Base-by-base conservation (phyloP, 2,113 vertebrate genomes). In the Cyprinodon tularosa region DNA sequence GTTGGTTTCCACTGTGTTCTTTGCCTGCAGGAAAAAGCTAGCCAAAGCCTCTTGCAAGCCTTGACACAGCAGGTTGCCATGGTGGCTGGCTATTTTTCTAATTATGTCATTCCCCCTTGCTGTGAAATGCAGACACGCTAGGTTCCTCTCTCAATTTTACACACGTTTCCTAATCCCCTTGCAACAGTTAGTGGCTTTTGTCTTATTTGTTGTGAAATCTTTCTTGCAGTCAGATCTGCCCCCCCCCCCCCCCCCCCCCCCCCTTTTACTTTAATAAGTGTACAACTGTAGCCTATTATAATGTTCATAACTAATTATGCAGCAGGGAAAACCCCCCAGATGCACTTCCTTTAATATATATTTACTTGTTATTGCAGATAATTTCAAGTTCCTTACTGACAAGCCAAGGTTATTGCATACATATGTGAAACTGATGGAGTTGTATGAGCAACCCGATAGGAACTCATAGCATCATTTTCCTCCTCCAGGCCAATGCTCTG, bases 61-160 rank as follows among this genome's bases (percentile, higher is more conserved):
- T 80, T 72, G 60, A 82, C 80, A 87, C 74, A 84, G 67, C 48
- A 36, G 71, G 85, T 89, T 88, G 65, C 81, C 59, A 66, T 87
- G 81, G 78, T 76, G 57, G 72, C 80, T 75, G 71, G 72, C 82
- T 85, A 72, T 87, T 89, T 86, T 74, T 84, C 68, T 82, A 87
- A 84, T 87, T 74, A 73, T 85, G 82, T 85, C 11, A 77, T 81
- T 78, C 78, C 44, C 78, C 3, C 48, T 48, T 70, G 71, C 83
- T 87, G 67, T 63, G 44, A 77, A 75, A 76, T 81, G 71, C 90
- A 80, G 68, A 77, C 68, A 71, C 45, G 40, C 36, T 15, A 40
- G 68, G 29, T 84, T 85, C 44, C 36, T 40, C 48, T 77, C 42
- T 68, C 63, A 59, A 57, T 74, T 84, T 53, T 57, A 74, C 38